Evolutionary conservation across 2,113 vertebrate genomes (phyloP).

Genomic region (Passer montanus): DNA sequence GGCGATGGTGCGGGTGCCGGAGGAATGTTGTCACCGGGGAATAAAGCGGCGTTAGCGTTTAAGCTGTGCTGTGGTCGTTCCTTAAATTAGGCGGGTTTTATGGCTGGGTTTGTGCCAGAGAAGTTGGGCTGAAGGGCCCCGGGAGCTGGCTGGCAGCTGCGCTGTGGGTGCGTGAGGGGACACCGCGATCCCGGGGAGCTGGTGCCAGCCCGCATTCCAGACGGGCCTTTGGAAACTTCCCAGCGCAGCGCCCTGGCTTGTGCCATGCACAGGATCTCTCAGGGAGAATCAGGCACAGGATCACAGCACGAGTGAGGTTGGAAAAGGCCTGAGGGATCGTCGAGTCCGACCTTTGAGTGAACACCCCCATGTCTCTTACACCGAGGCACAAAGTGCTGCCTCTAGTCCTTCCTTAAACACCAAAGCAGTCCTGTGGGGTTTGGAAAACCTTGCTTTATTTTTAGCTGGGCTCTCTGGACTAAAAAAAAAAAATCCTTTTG

Average conservation of each 20-base stretch:
- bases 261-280: background rate
- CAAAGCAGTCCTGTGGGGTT: background rate
- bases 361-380: background rate
- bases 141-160: too few relatives aligned
- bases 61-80: background rate
- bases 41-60: fast-evolving
- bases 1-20: fast-evolving
- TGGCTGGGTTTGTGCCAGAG: background rate
- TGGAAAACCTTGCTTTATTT: background rate
- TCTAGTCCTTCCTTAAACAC: background rate
- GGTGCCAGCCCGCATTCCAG: background rate
- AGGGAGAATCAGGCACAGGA: background rate
- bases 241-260: fast-evolving
- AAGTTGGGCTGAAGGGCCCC: background rate
- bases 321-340: background rate
- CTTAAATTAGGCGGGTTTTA: fast-evolving
- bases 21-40: fast-evolving
- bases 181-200: fast-evolving
- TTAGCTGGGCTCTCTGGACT: background rate
- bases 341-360: background rate
- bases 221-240: background rate
- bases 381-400: background rate
- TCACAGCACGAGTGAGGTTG: background rate
- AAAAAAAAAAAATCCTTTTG: background rate
- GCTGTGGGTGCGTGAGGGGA: background rate